Base-by-base conservation (phyloP, 1,140 invertebrate genomes). In the Micrasema minimum region DNA sequence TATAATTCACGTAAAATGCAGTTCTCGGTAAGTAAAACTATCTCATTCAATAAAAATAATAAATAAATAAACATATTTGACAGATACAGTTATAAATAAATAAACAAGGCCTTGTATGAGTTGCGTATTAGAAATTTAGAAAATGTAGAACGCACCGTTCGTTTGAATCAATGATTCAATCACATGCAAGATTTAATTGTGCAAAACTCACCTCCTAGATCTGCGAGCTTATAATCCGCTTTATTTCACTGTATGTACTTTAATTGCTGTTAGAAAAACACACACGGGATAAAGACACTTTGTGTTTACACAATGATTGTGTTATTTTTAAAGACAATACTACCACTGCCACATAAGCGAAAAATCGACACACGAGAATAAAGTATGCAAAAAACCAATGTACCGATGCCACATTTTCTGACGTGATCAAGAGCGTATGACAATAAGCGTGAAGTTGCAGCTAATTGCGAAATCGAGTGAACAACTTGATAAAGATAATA, bases 271-370 rank as follows among this genome's bases (percentile, higher is more conserved):
- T 41, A 10, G 18, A 43, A 20, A 59, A 38, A 38, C 55, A 57
- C 20, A 41, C 38, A 59, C 18, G 18, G 6, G 10, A 59, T 41
- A 10, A 59, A 59, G 16, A 41, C 37, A 41, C 35, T 59, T 22
- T 11, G 7, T 59, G 7, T 20, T n/a, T 38, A 41, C 37, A 59
- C 55, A 59, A 59, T 22, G 38, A 59, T 22, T 5, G 14, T 23
- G 37, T 9, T 11, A 59, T 38, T 59, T 43, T 9, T 14, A 59
- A 59, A 59, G 37, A 37, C 37, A 18, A 59, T 53, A 35, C 9
- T 11, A 53, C 10, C 55, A 59, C 55, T 59, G 61, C 61, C 61
- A 64, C 61, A 64, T 64, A 64, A 26, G 61, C 61, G 41, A 64
- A 59, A 55, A 64, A 9, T 46, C 43, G 45, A 46, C 23, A 48